phyloP scores from a whole-genome alignment of 2,797 vertebrate species.

The Malacoraja senta region DNA sequence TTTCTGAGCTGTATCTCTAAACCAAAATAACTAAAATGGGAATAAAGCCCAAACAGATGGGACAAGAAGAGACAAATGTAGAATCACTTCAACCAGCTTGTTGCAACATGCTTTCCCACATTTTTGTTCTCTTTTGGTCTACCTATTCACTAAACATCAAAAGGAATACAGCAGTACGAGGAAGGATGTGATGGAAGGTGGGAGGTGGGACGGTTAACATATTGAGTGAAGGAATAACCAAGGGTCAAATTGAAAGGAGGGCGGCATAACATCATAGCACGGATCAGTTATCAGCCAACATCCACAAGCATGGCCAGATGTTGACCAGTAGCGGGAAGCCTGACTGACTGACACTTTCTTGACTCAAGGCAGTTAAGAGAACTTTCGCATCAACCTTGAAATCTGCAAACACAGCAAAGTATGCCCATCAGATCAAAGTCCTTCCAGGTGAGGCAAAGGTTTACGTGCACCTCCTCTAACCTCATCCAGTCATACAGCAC shows the following conservation, averaged over 20 bases:
- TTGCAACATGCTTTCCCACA: neutral
- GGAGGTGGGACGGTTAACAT: too few relatives aligned
- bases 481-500: too few relatives aligned
- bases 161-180: too few relatives aligned
- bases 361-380: neutral
- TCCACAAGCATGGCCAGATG: neutral
- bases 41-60: neutral
- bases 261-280: neutral
- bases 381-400: neutral
- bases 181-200: neutral
- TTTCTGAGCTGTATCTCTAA: too few relatives aligned
- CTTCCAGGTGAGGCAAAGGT: too few relatives aligned
- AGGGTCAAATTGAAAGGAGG: neutral
- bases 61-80: neutral
- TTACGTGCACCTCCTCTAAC: too few relatives aligned
- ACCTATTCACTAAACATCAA: too few relatives aligned
- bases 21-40: too few relatives aligned
- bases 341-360: neutral
- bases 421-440: neutral
- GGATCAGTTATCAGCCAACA: neutral
- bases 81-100: neutral
- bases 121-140: neutral
- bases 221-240: neutral
- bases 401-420: neutral
- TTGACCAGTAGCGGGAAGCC: neutral